These are phyloP conservation scores for Drosophila suboccidentalis DNA, from an alignment of 2,888 invertebrate species.

Conservation along the genomic window DNA sequence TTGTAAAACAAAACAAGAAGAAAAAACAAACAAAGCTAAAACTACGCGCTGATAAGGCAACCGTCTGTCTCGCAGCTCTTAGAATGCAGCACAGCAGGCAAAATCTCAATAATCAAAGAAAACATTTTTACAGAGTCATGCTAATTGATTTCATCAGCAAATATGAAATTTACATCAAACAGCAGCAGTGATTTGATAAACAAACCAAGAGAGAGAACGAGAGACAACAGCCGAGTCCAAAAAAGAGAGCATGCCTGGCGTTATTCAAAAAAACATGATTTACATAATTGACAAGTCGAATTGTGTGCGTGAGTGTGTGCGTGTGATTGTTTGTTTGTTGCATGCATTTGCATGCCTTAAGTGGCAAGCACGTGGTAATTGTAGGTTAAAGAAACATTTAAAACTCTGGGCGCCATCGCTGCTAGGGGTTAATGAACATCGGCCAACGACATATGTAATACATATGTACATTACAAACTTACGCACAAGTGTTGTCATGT, in stretches of 20 bases:
- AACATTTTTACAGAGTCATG: constrained; percentile 46
- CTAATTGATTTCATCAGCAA: constrained; percentile 59
- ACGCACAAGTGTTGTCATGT: constrained; percentile 47
- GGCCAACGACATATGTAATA: constrained; percentile 48
- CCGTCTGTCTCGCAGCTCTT: constrained; percentile 11
- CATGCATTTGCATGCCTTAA: constrained; percentile 43
- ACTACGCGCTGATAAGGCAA: constrained; percentile 55
- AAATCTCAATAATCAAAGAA: constrained; percentile 28
- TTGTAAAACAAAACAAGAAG: constrained; percentile 63
- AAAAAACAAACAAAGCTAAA: constrained; percentile 51
- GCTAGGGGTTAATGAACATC: constrained; percentile 78
- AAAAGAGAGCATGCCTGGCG: constrained; percentile 9
- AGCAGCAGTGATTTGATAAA: constrained; percentile 35
- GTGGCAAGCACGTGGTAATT: constrained; percentile 80
- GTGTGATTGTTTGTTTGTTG: constrained; percentile 50
- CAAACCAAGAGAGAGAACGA: constrained; percentile 27
- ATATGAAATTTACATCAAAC: constrained; percentile 46
- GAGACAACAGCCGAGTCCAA: constrained; percentile 8
- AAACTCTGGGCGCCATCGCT: constrained; percentile 13
- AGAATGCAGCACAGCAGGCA: constrained; percentile 21
- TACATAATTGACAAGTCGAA: constrained; percentile 65
- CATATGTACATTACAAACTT: constrained; percentile 2
- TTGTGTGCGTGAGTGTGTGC: constrained; percentile 9
- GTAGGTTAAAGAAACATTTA: constrained; percentile 78
- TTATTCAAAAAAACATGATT: constrained; percentile 69